phyloP scores from a whole-genome alignment of 2,113 vertebrate species.

The Dromaius novaehollandiae region DNA sequence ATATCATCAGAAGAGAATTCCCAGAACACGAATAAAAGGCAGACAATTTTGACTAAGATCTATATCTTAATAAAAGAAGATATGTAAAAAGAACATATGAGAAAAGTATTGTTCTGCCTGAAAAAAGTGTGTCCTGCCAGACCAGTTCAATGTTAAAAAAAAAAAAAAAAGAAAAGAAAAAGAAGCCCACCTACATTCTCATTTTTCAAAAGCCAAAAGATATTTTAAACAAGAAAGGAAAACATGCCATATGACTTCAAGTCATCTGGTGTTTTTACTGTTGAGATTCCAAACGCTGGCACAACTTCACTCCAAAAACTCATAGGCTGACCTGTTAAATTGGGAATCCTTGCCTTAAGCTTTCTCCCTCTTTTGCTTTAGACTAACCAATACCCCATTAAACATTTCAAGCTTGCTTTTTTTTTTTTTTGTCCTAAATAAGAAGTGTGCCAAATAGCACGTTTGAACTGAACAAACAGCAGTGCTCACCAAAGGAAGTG shows the following conservation, averaged over 20 bases:
- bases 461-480: not conserved
- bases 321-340: not conserved
- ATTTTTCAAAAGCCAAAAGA: not conserved
- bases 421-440: not conserved
- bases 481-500: not conserved
- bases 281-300: not conserved
- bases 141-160: not conserved
- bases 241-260: fast-evolving
- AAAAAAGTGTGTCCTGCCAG: not conserved
- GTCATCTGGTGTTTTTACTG: not conserved
- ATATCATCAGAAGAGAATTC: not conserved
- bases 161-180: too few relatives aligned
- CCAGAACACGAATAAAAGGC: not conserved
- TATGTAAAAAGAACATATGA: not conserved
- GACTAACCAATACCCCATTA: not conserved
- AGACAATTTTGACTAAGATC: not conserved
- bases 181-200: not conserved
- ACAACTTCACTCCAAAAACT: not conserved
- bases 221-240: not conserved
- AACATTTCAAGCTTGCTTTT: not conserved
- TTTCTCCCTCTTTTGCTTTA: not conserved
- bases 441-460: fast-evolving
- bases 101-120: not conserved
- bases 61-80: not conserved
- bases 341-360: not conserved